A percentile compares a stretch with the other conserved stretches of the same genome.
These are phyloP conservation scores for Dasysyrphus tricinctus DNA, from an alignment of 2,888 invertebrate genomes.

Conservation along the genomic window DNA sequence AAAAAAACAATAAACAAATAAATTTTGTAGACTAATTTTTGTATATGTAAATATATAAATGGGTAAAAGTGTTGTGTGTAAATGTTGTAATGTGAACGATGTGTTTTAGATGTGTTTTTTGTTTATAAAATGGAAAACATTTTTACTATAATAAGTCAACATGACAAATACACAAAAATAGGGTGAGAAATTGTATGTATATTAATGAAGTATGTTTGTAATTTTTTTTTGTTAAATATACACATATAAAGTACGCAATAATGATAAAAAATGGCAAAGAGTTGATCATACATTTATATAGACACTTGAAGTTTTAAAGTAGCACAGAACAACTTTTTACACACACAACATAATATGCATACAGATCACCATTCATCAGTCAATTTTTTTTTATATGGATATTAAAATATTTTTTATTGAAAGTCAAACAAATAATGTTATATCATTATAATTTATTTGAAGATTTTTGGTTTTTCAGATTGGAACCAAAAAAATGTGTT, in stretches of 20 bases:
- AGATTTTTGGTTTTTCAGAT: background rate
- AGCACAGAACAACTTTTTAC: constrained; percentile 25
- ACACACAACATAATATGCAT: constrained; percentile 43
- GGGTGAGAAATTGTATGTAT: constrained; percentile 61
- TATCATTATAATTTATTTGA: background rate
- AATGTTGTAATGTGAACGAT: constrained; percentile 64
- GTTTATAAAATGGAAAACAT: constrained; percentile 73
- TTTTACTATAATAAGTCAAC: constrained; percentile 65
- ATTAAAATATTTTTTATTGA: constrained; percentile 21
- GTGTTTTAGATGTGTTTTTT: constrained; percentile 34
- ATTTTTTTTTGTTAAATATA: constrained; percentile 58
- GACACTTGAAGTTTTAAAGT: constrained; percentile 36
- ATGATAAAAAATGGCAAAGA: constrained; percentile 61
- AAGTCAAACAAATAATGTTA: constrained; percentile 42
- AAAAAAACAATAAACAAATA: constrained; percentile 24
- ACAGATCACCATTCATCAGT: constrained; percentile 57
- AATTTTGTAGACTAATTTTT: constrained; percentile 47
- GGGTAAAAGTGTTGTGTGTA: constrained; percentile 58
- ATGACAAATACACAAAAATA: constrained; percentile 56
- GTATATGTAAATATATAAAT: background rate
- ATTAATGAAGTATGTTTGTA: constrained; percentile 54
- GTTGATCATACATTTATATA: constrained; percentile 61
- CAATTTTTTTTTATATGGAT: constrained; percentile 34
- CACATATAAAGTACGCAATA: constrained; percentile 60
- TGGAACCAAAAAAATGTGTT: background rate